Percentiles rank a stretch among this genome's conserved stretches.
These are phyloP conservation scores for Chaetura pelagica DNA, from an alignment of 2,113 vertebrate genomes.

Conservation along the genomic window DNA sequence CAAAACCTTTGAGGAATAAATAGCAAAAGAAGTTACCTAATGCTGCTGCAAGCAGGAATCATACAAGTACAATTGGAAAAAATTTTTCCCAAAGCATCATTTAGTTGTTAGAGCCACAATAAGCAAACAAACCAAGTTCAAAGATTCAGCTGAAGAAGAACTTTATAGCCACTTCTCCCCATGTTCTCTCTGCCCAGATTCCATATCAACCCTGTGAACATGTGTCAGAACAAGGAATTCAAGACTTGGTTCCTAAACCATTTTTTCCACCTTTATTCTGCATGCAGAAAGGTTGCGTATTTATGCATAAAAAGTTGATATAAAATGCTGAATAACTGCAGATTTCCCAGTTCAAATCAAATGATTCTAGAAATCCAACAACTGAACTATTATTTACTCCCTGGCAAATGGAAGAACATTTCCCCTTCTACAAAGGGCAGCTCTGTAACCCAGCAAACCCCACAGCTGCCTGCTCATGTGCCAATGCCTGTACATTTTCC, in stretches of 20 bases:
- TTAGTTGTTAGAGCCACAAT: neutral
- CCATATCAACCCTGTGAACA: rapidly evolving
- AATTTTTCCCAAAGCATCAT: neutral
- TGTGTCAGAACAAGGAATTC: neutral
- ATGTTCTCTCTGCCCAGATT: neutral
- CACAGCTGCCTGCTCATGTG: neutral
- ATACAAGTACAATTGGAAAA: neutral
- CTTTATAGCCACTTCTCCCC: neutral
- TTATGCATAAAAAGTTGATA: rapidly evolving
- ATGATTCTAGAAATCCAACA: neutral
- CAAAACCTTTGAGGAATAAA: neutral
- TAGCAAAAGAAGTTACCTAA: neutral
- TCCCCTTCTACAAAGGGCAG: neutral
- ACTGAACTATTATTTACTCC: neutral
- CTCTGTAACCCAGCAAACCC: neutral
- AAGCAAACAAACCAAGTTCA: neutral
- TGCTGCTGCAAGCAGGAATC: neutral
- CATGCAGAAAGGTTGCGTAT: neutral
- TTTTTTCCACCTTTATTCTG: neutral
- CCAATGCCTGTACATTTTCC: neutral
- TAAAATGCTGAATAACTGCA: neutral
- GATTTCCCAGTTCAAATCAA: neutral
- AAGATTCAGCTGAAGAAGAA: neutral
- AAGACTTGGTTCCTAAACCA: neutral
- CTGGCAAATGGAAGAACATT: neutral